A percentile compares a stretch with the other conserved stretches of the same genome.
phyloP scores from a whole-genome alignment of 2,888 invertebrate genomes.

The Cheilosia pagana region DNA sequence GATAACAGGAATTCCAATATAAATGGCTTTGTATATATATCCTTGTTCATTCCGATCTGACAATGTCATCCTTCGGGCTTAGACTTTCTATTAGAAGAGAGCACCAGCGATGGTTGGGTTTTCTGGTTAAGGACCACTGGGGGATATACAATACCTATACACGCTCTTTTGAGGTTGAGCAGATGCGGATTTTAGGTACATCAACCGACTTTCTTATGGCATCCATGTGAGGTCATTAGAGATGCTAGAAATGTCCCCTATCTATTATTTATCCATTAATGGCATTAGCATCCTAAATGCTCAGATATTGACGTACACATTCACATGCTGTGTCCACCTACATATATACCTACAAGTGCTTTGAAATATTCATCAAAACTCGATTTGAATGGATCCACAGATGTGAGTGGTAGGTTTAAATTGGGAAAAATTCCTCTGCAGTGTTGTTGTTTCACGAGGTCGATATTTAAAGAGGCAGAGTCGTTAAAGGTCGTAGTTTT shows the following conservation, averaged over 20 bases:
- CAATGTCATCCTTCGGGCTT: constrained; percentile 69
- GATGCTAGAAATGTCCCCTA: constrained; percentile 70
- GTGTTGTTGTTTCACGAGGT: no score
- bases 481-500: no score
- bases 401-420: no score
- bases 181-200: constrained; percentile 40
- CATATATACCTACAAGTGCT: background rate
- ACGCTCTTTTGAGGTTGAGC: constrained; percentile 24
- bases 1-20: constrained; percentile 72
- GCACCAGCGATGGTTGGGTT: constrained; percentile 27
- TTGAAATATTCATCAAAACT: constrained; percentile 8
- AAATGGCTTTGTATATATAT: constrained; percentile 72
- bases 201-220: constrained; percentile 31
- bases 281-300: constrained; percentile 61
- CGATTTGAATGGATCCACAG: no score
- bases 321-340: background rate
- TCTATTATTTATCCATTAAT: constrained; percentile 74
- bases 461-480: no score
- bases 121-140: constrained; percentile 28
- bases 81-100: constrained; percentile 42
- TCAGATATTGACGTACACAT: background rate
- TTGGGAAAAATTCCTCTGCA: no score
- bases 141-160: constrained; percentile 12
- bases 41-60: constrained; percentile 38
- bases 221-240: constrained; percentile 59